Evolutionary conservation across 2,113 vertebrate species (phyloP).

Genomic region (Procapra przewalskii): DNA sequence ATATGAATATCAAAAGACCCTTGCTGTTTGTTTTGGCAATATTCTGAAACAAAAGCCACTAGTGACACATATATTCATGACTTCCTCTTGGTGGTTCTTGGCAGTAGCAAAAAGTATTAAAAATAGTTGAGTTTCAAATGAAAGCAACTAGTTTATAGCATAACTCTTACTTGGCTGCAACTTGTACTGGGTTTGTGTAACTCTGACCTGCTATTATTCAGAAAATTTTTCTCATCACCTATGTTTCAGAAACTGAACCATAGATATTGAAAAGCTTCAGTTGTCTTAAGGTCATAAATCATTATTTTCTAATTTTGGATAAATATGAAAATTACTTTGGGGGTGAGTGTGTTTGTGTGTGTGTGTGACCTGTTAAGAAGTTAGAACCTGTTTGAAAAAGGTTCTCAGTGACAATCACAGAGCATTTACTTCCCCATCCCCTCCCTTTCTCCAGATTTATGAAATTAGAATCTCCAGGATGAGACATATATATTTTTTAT

Average conservation of each 20-base stretch:
- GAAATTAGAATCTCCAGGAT: not conserved
- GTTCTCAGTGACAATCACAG: not conserved
- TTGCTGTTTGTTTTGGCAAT: not conserved
- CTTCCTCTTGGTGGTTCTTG: not conserved
- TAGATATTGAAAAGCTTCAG: not conserved
- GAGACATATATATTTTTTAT: not conserved
- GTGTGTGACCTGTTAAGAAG: not conserved
- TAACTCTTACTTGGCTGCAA: not conserved
- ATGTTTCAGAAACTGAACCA: not conserved
- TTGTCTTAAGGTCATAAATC: not conserved
- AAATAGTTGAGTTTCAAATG: not conserved
- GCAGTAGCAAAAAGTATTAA: not conserved
- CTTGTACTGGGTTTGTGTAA: conserved; percentile 2
- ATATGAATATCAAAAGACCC: not conserved
- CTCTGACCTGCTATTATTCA: not conserved
- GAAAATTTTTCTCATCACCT: not conserved
- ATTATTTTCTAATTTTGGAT: not conserved
- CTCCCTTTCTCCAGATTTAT: not conserved
- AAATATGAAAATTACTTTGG: not conserved
- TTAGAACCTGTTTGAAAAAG: not conserved
- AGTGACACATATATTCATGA: not conserved
- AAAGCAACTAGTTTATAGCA: not conserved
- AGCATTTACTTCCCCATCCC: not conserved
- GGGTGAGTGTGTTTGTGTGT: not conserved
- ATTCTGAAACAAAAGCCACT: not conserved